Conservation (phyloP, 2,888 invertebrate species). For the Lasioglossum lativentre region DNA sequence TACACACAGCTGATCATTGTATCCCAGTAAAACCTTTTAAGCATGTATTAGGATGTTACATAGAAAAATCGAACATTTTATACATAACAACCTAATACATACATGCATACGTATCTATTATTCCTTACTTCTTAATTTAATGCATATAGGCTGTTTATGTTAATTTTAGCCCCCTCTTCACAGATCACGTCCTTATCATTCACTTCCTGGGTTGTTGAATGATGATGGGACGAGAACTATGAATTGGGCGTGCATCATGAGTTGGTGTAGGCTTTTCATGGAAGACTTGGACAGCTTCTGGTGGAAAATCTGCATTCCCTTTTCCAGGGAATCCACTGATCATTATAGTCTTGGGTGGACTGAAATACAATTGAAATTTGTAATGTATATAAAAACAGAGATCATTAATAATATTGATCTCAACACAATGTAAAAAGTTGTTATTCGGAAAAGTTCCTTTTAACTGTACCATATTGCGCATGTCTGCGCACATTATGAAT, state of each 20-base stretch:
- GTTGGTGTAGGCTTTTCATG: slow-evolving; percentile 92
- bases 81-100: not conserved
- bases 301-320: slow-evolving; percentile 95
- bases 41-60: slow-evolving; percentile 18
- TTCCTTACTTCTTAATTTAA: slow-evolving; percentile 44
- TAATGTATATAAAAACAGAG: not conserved
- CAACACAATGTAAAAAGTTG: not conserved
- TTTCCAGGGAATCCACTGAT: slow-evolving; percentile 93
- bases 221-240: slow-evolving; percentile 88
- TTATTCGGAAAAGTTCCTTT: slow-evolving; percentile 13
- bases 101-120: slow-evolving; percentile 37
- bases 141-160: slow-evolving; percentile 19
- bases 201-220: slow-evolving; percentile 97
- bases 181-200: slow-evolving; percentile 71
- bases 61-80: not conserved
- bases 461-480: slow-evolving; percentile 24
- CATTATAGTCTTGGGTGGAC: slow-evolving; percentile 90
- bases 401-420: not conserved
- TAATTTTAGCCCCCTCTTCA: slow-evolving; percentile 8
- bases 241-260: slow-evolving; percentile 86
- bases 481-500: slow-evolving; percentile 21
- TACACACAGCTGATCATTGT: slow-evolving; percentile 21
- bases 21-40: slow-evolving; percentile 46
- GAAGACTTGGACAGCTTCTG: slow-evolving; percentile 93
- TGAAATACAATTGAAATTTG: slow-evolving; percentile 76